phyloP scores from a whole-genome alignment of 1,140 invertebrate genomes.

The Drosophila tropicalis region DNA sequence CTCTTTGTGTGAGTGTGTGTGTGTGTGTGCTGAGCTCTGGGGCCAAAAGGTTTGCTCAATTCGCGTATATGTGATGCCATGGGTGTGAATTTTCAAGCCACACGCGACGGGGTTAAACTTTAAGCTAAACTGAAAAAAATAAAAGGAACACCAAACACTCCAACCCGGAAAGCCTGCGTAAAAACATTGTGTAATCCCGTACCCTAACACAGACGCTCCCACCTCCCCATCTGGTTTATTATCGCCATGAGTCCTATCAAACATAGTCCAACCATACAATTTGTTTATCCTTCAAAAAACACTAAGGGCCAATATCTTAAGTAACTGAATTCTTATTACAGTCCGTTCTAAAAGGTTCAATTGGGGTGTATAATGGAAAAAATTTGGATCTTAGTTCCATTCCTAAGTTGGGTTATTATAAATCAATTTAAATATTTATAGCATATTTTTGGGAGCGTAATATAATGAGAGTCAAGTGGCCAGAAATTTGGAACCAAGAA shows the following conservation, averaged over 20 bases:
- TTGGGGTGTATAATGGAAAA: too few species aligned
- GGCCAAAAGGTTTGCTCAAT: not conserved
- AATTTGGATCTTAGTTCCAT: too few species aligned
- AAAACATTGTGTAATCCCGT: slow-evolving; percentile 63
- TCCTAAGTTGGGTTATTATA: too few species aligned
- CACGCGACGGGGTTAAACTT: slow-evolving; percentile 60
- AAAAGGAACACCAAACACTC: slow-evolving; percentile 20
- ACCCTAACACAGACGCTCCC: not conserved
- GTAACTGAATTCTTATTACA: too few species aligned
- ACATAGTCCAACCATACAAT: slow-evolving; percentile 31
- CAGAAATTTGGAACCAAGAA: too few species aligned
- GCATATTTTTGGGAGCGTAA: too few species aligned
- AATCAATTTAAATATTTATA: too few species aligned
- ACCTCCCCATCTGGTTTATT: not conserved
- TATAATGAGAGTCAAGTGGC: too few species aligned
- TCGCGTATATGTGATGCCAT: slow-evolving; percentile 10
- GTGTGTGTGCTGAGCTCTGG: not conserved
- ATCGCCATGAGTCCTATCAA: slow-evolving; percentile 2
- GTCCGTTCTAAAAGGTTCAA: too few species aligned
- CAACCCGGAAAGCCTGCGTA: slow-evolving; percentile 51
- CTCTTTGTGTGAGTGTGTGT: slow-evolving; percentile 23
- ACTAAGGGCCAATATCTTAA: not conserved
- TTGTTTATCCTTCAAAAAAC: slow-evolving; percentile 24
- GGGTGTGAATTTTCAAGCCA: slow-evolving; percentile 69
- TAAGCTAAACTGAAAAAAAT: slow-evolving; percentile 20